Evolutionary conservation across 2,113 vertebrate species (phyloP).

Genomic region (Alosa alosa): DNA sequence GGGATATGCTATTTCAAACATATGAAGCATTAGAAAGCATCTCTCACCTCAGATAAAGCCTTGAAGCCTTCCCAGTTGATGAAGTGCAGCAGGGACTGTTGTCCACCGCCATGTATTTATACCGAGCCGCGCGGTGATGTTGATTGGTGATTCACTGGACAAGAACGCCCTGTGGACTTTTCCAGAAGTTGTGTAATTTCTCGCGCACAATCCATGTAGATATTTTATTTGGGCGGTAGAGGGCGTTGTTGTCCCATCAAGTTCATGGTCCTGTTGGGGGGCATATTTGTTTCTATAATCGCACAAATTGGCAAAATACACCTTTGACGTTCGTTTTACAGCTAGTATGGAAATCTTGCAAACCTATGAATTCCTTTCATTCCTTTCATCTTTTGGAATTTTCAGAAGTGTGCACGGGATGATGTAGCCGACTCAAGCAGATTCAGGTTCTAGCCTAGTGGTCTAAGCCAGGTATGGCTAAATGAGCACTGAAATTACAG

Average conservation of each 20-base stretch:
- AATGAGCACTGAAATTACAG: too few relatives aligned
- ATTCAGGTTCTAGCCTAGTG: too few relatives aligned
- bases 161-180: conserved; percentile 54
- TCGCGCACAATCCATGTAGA: neutral
- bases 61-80: neutral
- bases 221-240: conserved; percentile 34
- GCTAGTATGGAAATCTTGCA: too few relatives aligned
- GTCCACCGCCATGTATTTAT: conserved; percentile 49
- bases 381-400: too few relatives aligned
- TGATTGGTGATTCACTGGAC: conserved; percentile 38
- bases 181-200: conserved; percentile 55
- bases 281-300: neutral
- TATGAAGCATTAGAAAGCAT: neutral
- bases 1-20: neutral
- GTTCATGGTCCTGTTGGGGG: neutral
- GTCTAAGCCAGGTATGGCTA: too few relatives aligned
- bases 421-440: too few relatives aligned
- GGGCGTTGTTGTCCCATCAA: conserved; percentile 45
- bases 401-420: too few relatives aligned
- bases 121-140: conserved; percentile 33
- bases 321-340: too few relatives aligned
- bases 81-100: neutral
- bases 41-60: conserved; percentile 36
- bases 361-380: too few relatives aligned
- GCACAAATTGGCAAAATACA: too few relatives aligned